These are phyloP conservation scores for Serilophus lunatus DNA, from an alignment of 2,113 vertebrate species.

Conservation along the genomic window DNA sequence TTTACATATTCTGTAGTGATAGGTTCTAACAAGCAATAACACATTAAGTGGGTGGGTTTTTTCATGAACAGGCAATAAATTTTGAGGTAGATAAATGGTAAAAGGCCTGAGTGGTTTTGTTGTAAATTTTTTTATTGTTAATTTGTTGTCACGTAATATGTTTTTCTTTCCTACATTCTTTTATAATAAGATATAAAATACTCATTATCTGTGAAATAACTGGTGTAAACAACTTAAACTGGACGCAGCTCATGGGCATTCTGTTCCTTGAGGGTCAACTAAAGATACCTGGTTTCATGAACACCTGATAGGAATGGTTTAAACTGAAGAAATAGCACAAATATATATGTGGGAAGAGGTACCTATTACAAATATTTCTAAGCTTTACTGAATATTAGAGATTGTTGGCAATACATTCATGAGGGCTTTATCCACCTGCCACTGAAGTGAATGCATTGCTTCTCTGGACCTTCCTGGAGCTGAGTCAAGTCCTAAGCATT, in stretches of 20 bases:
- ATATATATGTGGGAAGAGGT: not conserved
- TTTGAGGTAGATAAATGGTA: not conserved
- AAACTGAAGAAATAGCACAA: not conserved
- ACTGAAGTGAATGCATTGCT: not conserved
- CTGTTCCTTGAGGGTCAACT: not conserved
- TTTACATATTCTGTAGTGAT: not conserved
- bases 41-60: not conserved
- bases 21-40: not conserved
- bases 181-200: not conserved
- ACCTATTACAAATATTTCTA: not conserved
- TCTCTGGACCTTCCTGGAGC: not conserved
- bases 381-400: not conserved
- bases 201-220: not conserved
- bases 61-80: not conserved
- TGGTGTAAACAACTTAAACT: not conserved
- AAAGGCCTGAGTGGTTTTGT: not conserved
- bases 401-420: not conserved
- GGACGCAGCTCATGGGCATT: accelerated
- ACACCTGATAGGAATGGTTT: not conserved
- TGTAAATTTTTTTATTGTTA: not conserved
- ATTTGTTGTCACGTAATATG: not conserved
- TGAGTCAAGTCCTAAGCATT: not conserved
- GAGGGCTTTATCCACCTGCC: not conserved
- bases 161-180: not conserved
- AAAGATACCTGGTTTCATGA: not conserved